phyloP scores from a whole-genome alignment of 1,140 invertebrate genomes.

The Popillia japonica region DNA sequence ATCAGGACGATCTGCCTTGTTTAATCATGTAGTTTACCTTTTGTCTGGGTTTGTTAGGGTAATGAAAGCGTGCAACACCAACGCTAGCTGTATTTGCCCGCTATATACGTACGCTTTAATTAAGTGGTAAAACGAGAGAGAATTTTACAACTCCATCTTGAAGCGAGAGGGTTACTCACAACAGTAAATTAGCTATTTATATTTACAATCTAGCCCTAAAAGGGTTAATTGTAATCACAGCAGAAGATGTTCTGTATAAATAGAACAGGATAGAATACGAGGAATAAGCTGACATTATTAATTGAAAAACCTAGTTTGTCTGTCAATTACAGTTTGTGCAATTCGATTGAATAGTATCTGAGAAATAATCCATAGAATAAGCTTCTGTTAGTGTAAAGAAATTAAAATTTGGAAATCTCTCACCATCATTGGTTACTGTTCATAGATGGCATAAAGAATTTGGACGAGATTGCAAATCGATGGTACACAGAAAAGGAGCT shows the following conservation, averaged over 20 bases:
- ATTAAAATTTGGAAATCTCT: too few relatives aligned
- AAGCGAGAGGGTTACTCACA: not conserved
- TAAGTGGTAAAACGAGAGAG: not conserved
- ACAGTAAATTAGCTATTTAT: not conserved
- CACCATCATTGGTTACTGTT: too few relatives aligned
- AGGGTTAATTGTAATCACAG: not conserved
- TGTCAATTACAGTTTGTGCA: too few relatives aligned
- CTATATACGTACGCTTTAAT: not conserved
- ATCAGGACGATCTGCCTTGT: not conserved
- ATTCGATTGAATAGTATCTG: too few relatives aligned
- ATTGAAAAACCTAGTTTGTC: too few relatives aligned
- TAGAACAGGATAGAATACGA: too few relatives aligned
- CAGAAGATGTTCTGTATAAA: not conserved
- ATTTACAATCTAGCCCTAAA: not conserved
- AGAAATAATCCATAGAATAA: too few relatives aligned
- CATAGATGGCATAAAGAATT: too few relatives aligned
- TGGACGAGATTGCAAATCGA: too few relatives aligned
- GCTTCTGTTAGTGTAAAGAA: too few relatives aligned
- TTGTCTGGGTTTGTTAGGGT: not conserved
- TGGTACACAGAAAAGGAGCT: too few relatives aligned
- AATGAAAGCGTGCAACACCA: not conserved
- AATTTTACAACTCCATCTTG: not conserved
- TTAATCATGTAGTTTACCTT: not conserved
- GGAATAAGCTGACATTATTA: too few relatives aligned
- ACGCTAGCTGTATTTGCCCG: not conserved